Base-by-base conservation (phyloP, 2,797 vertebrate genomes). In the Champsocephalus esox region DNA sequence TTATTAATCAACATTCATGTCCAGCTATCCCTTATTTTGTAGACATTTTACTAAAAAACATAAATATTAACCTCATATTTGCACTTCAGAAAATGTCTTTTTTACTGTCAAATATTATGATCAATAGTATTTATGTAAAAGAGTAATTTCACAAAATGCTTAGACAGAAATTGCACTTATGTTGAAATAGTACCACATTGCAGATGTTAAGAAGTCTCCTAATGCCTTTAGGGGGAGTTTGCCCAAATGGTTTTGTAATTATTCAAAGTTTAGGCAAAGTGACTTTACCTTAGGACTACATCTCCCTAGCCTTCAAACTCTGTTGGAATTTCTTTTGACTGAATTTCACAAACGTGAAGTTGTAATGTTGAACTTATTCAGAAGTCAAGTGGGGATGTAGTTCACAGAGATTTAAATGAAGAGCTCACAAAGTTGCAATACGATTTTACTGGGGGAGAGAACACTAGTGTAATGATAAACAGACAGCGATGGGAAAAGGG, bases 401-500 rank as follows among this genome's bases (percentile, higher is more conserved):
- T 82, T 91, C 84, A 90, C 79, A 81, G 70, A 75, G 68, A 86
- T 88, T 88, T 79, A 91, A 88, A 92, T 83, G 70, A 91, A 85
- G 60, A 12, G 13, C 80, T 84, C 69, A 58, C 73, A 80, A 88
- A 86, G 84, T 81, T 87, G 85, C 83, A 93, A 86, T 90, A 66
- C 87, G 79, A 73, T 72, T 16, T 78, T 77, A 82, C 82, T 71
- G 57, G 75, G 64, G 78, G 74, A 67, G 77, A 79, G 83, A 88
- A 81, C 73, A 84, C 70, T 72, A 16, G 66, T 61, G 80, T 84
- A 90, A 90, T 92, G 83, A 87, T 92, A 91, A 92, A 90, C 86
- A 87, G 87, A 80, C 72, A 85, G 72, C 38, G 79, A 67, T 90
- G 91, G 87, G 87, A 88, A 86, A 85, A 80, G 70, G 84, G 80